These are phyloP conservation scores for Zele albiditarsus DNA, from an alignment of 2,888 invertebrate genomes.

Conservation along the genomic window DNA sequence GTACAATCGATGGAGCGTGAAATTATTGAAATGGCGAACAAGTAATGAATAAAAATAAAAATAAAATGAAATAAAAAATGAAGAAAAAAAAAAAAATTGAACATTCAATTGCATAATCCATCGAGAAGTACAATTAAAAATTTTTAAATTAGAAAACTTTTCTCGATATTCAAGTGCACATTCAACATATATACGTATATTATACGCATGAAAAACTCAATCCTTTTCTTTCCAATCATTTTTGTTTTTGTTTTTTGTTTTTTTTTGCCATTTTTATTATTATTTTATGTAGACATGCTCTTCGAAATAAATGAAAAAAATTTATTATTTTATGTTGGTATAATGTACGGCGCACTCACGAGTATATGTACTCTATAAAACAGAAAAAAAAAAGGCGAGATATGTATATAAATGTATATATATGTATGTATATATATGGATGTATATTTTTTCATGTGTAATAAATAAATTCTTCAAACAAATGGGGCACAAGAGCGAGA, in stretches of 20 bases:
- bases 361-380: neutral
- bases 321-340: neutral
- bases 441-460: slow-evolving; percentile 2
- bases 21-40: neutral
- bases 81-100: neutral
- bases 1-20: neutral
- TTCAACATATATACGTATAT: too few relatives aligned
- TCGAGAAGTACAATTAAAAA: slow-evolving; percentile 6
- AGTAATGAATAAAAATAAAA: neutral
- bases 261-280: neutral
- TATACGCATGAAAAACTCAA: neutral
- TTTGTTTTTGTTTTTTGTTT: neutral
- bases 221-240: neutral
- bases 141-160: slow-evolving; percentile 26
- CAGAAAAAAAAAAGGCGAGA: neutral
- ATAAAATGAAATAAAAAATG: neutral
- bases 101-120: neutral
- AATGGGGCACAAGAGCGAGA: slow-evolving; percentile 16
- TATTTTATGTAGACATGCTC: too few relatives aligned
- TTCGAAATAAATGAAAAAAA: neutral
- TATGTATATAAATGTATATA: neutral
- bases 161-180: neutral
- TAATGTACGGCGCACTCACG: neutral
- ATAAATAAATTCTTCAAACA: slow-evolving; percentile 14
- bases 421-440: neutral